These are phyloP conservation scores for Seriola aureovittata DNA, from an alignment of 2,113 vertebrate species.

Conservation along the genomic window DNA sequence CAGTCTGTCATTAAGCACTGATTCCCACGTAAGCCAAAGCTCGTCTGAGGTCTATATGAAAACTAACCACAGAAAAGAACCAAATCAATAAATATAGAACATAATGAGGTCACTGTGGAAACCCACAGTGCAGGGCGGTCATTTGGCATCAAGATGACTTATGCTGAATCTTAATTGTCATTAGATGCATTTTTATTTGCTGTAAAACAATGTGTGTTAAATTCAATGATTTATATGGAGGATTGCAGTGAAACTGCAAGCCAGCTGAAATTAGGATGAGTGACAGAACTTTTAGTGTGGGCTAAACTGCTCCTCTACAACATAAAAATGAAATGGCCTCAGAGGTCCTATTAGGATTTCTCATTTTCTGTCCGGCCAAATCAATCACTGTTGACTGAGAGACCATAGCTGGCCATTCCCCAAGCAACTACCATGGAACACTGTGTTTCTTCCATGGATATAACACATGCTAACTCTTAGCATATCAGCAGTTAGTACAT, in stretches of 20 bases:
- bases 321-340: constrained; percentile 25
- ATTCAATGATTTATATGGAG: constrained; percentile 21
- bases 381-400: constrained; percentile 27
- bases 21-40: constrained; percentile 29
- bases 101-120: constrained; percentile 41
- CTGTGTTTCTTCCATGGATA: too few species aligned
- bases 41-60: constrained; percentile 32
- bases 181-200: constrained; percentile 31
- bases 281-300: constrained; percentile 13
- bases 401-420: background rate
- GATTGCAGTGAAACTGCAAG: background rate
- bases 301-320: constrained; percentile 18
- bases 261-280: constrained; percentile 14
- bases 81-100: constrained; percentile 32
- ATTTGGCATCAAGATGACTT: constrained; percentile 28
- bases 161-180: constrained; percentile 23
- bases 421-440: too few species aligned
- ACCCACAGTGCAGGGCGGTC: background rate
- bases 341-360: background rate
- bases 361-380: constrained; percentile 36
- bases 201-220: constrained; percentile 22
- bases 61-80: constrained; percentile 41
- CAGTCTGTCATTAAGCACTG: constrained; percentile 21
- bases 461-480: too few species aligned
- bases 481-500: background rate